phyloP scores from a whole-genome alignment of 2,888 invertebrate genomes.

The Idaea straminata region DNA sequence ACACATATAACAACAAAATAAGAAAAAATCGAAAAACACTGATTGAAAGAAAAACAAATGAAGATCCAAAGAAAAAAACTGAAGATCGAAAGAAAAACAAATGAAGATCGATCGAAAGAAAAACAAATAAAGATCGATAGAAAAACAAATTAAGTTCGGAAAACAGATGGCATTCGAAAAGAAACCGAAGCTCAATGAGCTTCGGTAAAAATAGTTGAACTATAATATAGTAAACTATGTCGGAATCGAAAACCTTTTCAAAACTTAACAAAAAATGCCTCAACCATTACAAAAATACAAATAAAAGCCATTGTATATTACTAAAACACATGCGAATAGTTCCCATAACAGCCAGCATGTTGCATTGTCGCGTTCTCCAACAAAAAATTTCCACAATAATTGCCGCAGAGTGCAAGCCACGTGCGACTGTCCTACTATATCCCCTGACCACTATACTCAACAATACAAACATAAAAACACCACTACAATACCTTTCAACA shows the following conservation, averaged over 20 bases:
- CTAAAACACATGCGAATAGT: slow-evolving; percentile 8
- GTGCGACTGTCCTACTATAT: slow-evolving; percentile 31
- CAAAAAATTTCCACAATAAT: slow-evolving; percentile 40
- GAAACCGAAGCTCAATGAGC: too few relatives aligned
- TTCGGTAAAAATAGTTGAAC: too few relatives aligned
- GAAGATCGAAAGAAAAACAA: too few relatives aligned
- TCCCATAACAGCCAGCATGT: slow-evolving; percentile 23
- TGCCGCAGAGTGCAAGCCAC: slow-evolving; percentile 32
- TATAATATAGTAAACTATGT: too few relatives aligned
- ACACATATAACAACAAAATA: too few relatives aligned
- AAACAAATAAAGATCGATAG: too few relatives aligned
- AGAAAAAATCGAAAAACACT: too few relatives aligned
- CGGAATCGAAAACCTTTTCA: neutral
- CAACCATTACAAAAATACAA: neutral
- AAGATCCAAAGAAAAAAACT: too few relatives aligned
- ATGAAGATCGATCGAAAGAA: too few relatives aligned
- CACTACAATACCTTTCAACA: neutral
- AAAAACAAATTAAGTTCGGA: too few relatives aligned
- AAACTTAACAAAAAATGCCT: neutral
- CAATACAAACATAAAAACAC: slow-evolving; percentile 10
- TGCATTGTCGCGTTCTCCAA: slow-evolving; percentile 20
- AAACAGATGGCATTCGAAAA: too few relatives aligned
- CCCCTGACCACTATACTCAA: slow-evolving; percentile 27
- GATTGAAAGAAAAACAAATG: too few relatives aligned
- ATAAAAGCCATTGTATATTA: neutral